phyloP scores from a whole-genome alignment of 2,888 invertebrate genomes.

The Eupithecia insigniata region DNA sequence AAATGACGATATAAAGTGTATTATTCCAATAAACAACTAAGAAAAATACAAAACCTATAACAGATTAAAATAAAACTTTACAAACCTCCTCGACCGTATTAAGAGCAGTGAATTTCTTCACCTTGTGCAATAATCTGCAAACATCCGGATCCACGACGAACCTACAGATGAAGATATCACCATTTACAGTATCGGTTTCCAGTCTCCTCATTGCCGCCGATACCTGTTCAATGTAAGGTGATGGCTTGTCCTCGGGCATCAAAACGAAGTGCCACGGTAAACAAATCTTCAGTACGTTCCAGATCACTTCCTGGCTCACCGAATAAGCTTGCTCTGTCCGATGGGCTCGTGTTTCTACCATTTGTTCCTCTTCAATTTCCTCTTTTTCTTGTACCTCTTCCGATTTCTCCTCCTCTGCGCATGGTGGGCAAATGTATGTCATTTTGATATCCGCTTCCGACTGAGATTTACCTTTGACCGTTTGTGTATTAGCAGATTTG shows the following conservation, averaged over 20 bases:
- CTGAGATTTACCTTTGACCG: constrained; percentile 54
- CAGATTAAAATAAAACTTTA: constrained; percentile 49
- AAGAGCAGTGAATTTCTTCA: constrained; percentile 70
- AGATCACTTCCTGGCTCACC: constrained; percentile 69
- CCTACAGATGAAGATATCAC: constrained; percentile 71
- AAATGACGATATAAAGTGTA: not conserved
- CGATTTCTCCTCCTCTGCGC: constrained; percentile 57
- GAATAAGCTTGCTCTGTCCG: constrained; percentile 66
- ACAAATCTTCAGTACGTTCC: constrained; percentile 72
- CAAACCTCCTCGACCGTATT: constrained; percentile 61
- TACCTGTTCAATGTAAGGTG: constrained; percentile 63
- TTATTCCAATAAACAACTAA: constrained; percentile 10
- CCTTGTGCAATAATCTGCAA: constrained; percentile 68
- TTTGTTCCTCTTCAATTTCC: constrained; percentile 44
- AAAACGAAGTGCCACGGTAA: constrained; percentile 74
- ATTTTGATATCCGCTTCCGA: constrained; percentile 64
- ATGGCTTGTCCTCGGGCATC: constrained; percentile 61
- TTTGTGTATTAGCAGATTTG: constrained; percentile 53
- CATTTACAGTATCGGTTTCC: constrained; percentile 68
- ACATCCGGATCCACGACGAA: constrained; percentile 65
- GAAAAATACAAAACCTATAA: constrained; percentile 1
- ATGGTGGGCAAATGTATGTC: constrained; percentile 71
- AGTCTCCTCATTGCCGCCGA: constrained; percentile 58
- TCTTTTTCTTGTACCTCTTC: constrained; percentile 39
- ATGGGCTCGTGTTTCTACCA: not conserved